phyloP scores from a whole-genome alignment of 2,113 vertebrate species.

The Rhipidura dahli region DNA sequence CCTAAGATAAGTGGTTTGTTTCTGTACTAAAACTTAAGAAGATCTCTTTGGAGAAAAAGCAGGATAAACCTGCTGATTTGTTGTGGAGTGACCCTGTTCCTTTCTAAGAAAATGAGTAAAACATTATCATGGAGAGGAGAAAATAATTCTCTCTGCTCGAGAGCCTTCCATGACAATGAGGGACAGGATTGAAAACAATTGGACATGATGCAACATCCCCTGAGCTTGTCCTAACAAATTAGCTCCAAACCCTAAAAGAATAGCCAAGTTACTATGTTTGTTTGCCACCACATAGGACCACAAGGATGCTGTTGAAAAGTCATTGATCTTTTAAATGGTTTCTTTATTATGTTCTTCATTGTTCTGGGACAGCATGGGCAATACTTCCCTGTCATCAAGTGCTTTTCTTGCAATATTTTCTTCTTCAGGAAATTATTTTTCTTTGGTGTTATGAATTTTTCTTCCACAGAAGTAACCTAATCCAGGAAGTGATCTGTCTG shows the following conservation, averaged over 20 bases:
- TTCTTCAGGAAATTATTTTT: not conserved
- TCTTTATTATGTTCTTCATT: not conserved
- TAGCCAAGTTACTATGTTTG: not conserved
- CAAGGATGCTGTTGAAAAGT: not conserved
- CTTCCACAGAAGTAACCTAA: accelerated
- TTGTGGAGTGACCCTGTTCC: not conserved
- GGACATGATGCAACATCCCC: not conserved
- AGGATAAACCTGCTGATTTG: not conserved
- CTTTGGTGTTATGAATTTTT: not conserved
- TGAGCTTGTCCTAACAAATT: not conserved
- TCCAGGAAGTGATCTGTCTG: not conserved
- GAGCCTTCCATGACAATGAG: not conserved
- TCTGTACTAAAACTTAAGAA: not conserved
- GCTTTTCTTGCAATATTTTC: not conserved
- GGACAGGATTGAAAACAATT: not conserved
- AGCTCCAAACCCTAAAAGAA: not conserved
- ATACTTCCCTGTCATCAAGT: not conserved
- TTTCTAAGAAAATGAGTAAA: not conserved
- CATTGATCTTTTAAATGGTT: not conserved
- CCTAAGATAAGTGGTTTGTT: not conserved
- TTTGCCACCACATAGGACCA: not conserved
- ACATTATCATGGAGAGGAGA: not conserved
- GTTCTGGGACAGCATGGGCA: not conserved
- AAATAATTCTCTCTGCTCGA: not conserved
- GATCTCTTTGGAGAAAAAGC: not conserved